phyloP scores from a whole-genome alignment of 2,113 vertebrate species.

The Oreamnos americanus region DNA sequence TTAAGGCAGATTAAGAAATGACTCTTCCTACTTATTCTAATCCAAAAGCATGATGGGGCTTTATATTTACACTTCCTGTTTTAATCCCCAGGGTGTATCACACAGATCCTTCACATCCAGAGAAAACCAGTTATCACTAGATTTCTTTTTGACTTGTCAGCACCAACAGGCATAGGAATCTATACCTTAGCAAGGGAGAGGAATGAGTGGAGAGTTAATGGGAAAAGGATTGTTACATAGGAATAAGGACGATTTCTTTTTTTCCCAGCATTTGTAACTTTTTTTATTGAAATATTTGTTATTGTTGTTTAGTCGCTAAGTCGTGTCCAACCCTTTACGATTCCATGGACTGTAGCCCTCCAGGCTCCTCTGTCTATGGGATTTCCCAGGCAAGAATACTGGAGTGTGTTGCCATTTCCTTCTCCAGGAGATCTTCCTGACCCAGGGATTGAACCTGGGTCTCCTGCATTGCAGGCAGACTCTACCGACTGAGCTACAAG shows the following conservation, averaged over 20 bases:
- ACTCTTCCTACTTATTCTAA: constrained; percentile 29
- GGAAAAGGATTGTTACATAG: neutral
- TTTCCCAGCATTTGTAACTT: neutral
- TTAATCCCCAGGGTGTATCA: constrained; percentile 42
- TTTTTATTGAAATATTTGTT: neutral
- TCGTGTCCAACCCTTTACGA: neutral
- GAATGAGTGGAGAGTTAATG: neutral
- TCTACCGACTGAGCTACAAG: neutral
- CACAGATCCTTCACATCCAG: constrained; percentile 23
- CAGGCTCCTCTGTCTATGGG: neutral
- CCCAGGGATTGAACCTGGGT: neutral
- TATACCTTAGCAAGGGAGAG: neutral
- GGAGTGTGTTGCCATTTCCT: neutral
- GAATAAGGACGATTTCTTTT: neutral
- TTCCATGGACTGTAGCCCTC: neutral
- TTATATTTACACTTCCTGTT: constrained; percentile 64
- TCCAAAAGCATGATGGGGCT: constrained; percentile 5
- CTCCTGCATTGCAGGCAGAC: neutral
- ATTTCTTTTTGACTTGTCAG: constrained; percentile 13
- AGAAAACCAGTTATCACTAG: constrained; percentile 8
- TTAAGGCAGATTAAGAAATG: constrained; percentile 53
- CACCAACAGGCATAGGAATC: constrained; percentile 7
- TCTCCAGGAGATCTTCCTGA: neutral
- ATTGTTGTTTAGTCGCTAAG: neutral
- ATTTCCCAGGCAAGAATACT: neutral